A percentile compares a stretch with the other conserved stretches of the same genome.
Conservation (phyloP, 2,797 vertebrate genomes). For the Caiman crocodilus region DNA sequence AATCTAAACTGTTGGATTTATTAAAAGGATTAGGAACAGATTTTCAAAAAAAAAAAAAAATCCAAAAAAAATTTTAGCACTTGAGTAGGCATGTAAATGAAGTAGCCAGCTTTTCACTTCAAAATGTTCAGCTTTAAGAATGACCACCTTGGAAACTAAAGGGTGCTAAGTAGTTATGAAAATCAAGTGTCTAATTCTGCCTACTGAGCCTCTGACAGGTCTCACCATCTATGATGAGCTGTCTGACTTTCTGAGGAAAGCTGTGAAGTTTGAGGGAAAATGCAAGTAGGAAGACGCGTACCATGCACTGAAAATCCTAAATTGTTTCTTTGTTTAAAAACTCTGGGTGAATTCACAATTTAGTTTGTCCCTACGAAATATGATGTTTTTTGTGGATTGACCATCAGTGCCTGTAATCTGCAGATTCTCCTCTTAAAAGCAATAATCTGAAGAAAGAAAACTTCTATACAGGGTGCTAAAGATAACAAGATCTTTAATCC, state of each 20-base stretch:
- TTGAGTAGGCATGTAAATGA: background rate
- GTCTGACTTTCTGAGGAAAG: background rate
- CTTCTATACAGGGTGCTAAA: background rate
- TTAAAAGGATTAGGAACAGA: background rate
- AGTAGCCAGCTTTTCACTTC: background rate
- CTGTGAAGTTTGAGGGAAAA: background rate
- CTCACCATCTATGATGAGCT: background rate
- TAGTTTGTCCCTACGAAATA: background rate
- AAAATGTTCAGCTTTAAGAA: background rate
- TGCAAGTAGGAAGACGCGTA: background rate
- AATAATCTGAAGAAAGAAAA: background rate
- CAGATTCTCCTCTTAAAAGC: background rate
- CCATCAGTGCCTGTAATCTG: background rate
- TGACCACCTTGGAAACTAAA: background rate
- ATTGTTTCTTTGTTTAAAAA: background rate
- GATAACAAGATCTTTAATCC: rapidly evolving
- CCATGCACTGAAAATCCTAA: background rate
- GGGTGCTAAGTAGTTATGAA: background rate
- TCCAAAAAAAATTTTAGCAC: background rate
- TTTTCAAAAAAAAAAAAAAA: background rate
- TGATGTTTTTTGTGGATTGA: background rate
- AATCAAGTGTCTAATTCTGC: background rate
- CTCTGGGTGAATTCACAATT: background rate
- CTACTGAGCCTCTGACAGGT: background rate
- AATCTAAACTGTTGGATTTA: background rate